These are phyloP conservation scores for Stenodema calcarata DNA, from an alignment of 2,888 invertebrate species.

Conservation along the genomic window DNA sequence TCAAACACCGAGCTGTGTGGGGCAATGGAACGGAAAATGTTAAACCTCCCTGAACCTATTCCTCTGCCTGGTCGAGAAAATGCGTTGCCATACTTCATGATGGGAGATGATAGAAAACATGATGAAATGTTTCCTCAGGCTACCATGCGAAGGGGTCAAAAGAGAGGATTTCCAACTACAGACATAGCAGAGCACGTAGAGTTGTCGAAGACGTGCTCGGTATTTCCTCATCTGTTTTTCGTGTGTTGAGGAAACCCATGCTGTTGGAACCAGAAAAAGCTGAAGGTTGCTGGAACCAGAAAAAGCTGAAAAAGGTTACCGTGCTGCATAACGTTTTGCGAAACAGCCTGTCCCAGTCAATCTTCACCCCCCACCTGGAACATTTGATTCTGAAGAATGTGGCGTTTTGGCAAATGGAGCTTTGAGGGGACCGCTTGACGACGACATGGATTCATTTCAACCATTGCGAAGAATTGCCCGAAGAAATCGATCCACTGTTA, in stretches of 20 bases:
- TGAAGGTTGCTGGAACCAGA: conserved; percentile 54
- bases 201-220: conserved; percentile 57
- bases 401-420: no score
- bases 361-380: not conserved
- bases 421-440: not conserved
- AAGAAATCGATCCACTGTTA: not conserved
- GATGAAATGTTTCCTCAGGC: conserved; percentile 54
- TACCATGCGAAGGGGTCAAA: conserved; percentile 34
- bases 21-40: conserved; percentile 35
- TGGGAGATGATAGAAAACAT: conserved; percentile 55
- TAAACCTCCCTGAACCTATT: conserved; percentile 48
- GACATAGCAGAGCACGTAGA: conserved; percentile 55
- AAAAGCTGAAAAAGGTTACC: no score
- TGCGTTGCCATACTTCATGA: conserved; percentile 52
- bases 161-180: conserved; percentile 55
- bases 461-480: not conserved
- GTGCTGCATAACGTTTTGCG: conserved; percentile 56
- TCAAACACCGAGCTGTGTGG: conserved; percentile 42
- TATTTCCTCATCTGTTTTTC: conserved; percentile 55
- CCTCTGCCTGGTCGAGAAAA: conserved; percentile 24
- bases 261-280: conserved; percentile 55
- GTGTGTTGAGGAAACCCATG: conserved; percentile 55
- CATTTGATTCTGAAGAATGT: no score
- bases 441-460: not conserved
- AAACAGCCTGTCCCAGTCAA: not conserved